phyloP scores from a whole-genome alignment of 2,797 vertebrate species.

The Apodemus agrarius region DNA sequence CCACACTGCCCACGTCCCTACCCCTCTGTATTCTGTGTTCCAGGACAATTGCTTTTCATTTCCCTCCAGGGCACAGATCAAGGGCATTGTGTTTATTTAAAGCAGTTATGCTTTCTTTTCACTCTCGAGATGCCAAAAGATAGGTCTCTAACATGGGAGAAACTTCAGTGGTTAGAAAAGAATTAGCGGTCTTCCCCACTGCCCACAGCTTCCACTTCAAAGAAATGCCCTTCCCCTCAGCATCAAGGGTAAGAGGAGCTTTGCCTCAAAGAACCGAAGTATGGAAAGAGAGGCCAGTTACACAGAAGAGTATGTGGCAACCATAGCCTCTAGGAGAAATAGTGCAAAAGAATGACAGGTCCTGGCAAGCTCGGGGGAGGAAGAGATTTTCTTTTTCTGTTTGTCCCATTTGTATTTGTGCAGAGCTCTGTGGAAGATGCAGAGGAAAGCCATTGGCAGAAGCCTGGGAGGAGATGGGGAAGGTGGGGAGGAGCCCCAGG shows the following conservation, averaged over 20 bases:
- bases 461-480: background rate
- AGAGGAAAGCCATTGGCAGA: background rate
- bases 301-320: background rate
- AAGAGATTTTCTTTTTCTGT: background rate
- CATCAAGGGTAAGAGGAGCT: background rate
- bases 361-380: background rate
- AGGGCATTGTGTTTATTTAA: background rate
- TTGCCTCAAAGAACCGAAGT: background rate
- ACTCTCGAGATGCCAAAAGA: background rate
- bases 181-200: background rate
- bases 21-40: background rate
- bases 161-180: background rate
- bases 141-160: background rate
- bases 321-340: background rate
- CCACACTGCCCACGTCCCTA: background rate
- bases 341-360: background rate
- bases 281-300: background rate
- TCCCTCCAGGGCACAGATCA: background rate
- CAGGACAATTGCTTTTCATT: background rate
- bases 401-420: background rate
- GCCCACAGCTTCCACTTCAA: background rate
- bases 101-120: background rate
- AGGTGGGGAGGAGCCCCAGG: background rate
- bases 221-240: background rate
- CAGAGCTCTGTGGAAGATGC: background rate